Evolutionary conservation across 1,140 invertebrate genomes (phyloP), one percentile per base, ranked within the genome.

Genomic region (Galleria mellonella): DNA sequence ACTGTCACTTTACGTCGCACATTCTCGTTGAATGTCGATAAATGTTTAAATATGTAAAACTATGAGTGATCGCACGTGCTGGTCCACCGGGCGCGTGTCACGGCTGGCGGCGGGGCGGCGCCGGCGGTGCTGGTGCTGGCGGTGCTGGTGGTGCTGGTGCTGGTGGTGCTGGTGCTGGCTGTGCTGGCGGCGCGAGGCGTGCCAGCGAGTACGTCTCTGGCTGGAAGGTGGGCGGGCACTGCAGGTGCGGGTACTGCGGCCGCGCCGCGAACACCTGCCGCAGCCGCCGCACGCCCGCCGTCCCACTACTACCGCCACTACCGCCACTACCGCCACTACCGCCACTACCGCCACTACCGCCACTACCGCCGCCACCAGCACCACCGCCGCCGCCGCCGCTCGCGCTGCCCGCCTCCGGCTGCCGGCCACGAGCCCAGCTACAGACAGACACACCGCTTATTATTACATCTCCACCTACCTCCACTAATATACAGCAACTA

Each of bases 201-300:
- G 89, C 88, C 30, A 94, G 87, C 47, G 92, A 92, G 76, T 94
- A 95, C 0, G 92, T 94, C 66, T 93, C 93, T 0, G 93, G 90
- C 76, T 94, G 92, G 78, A 95, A 94, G 33, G 94, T 91, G 28
- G 93, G 93, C 8, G 94, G 93, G 72, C 94, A 94, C 78, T 94
- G 91, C 67, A 94, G 87, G 55, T 92, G 92, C 30, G 93, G 92
- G 79, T 94, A 94, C 39, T 69, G 64, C 46, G 43, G 27, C 44
- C 59, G 0, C 59, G 52, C 32, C 12, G 5, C n/a, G 45, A 73
- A 65, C 63, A 70, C 57, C 17, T 63, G 59, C 11, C 70, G 57
- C 44, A 70, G 39, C 3, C 67, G 59, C 47, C 54, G 53, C 43
- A 8, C 41, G 46, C 23, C 38, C 4, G 15, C 6, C 39, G 9